Base-by-base conservation (phyloP, 1,140 invertebrate species). In the Drosophila pseudoananassae region DNA sequence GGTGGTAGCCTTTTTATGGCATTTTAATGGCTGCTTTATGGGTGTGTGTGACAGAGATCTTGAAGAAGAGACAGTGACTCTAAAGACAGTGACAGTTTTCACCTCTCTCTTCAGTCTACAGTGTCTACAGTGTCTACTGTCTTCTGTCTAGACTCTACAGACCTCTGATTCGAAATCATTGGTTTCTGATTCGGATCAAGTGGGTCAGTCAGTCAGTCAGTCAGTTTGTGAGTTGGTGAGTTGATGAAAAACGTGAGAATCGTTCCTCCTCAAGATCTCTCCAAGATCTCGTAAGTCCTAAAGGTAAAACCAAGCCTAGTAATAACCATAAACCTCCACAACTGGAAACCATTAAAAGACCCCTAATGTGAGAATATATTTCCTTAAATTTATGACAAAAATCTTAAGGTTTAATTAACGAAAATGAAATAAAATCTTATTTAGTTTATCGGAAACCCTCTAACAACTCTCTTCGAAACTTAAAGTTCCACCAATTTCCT, bases 21-120 rank as follows among this genome's bases (percentile, higher is more conserved):
- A 49, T 82, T 87, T 79, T 88, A 83, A 88, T 88, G 83, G 64
- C 63, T 82, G 76, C 83, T 82, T 79, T 73, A 88, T 46, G 61
- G 77, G 71, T 52, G 53, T 65, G 69, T 74, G 76, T 66, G 83
- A 88, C 83, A 76, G 88, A 81, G 69, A 84, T 84, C 70, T 15
- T 27, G 10, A 50, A 29, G 27, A 29, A 29, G 27, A 29, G 8
- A 29, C 27, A 7, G 31, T 33, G 60, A 14, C 64, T n/a, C n/a
- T n/a, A n/a, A n/a, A 29, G 8, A 29, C 27, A 7, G 31, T 33
- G 60, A 14, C 64, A 45, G 50, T 45, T 43, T 61, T 43, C 36
- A 61, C 20, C 57, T 20, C 20, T 20, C 20, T 20, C 20, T 20
- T 20, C 20, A 20, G 20, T 3, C 20, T 20, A 20, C 20, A 20